Percentiles rank a stretch among this genome's conserved stretches.
phyloP scores from a whole-genome alignment of 2,888 invertebrate species.

The Lasioglossum figueresi region DNA sequence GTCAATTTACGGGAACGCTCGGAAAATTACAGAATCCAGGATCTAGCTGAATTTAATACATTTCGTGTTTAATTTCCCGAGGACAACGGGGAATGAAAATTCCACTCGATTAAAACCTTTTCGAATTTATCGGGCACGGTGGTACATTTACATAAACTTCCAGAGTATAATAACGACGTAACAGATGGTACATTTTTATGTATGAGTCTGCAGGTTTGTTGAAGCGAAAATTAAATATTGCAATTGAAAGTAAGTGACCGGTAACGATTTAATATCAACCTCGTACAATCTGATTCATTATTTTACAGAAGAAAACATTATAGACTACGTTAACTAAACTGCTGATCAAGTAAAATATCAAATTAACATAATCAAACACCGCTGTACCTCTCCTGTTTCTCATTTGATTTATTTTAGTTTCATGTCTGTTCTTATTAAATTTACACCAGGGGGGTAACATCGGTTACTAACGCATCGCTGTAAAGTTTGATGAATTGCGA shows the following conservation, averaged over 20 bases:
- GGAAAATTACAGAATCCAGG: not conserved
- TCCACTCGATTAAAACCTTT: not conserved
- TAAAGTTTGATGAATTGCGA: not conserved
- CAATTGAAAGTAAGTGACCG: not conserved
- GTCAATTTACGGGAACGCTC: not conserved
- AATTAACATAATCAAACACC: not conserved
- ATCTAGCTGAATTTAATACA: not conserved
- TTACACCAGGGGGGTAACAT: not conserved
- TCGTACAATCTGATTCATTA: not conserved
- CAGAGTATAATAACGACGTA: not conserved
- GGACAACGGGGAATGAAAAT: not conserved
- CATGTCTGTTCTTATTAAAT: not conserved
- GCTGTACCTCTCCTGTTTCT: not conserved
- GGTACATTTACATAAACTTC: not conserved
- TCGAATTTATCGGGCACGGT: not conserved
- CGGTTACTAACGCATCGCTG: not conserved
- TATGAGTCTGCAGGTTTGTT: not conserved
- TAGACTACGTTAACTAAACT: fast-evolving
- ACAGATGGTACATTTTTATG: not conserved
- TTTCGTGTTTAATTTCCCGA: not conserved
- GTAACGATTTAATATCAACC: not conserved
- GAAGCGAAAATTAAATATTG: not conserved
- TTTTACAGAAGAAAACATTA: not conserved
- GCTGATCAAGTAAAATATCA: not conserved
- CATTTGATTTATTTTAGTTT: not conserved